Conservation (phyloP, 2,113 vertebrate species). For the Ramphastos sulfuratus region DNA sequence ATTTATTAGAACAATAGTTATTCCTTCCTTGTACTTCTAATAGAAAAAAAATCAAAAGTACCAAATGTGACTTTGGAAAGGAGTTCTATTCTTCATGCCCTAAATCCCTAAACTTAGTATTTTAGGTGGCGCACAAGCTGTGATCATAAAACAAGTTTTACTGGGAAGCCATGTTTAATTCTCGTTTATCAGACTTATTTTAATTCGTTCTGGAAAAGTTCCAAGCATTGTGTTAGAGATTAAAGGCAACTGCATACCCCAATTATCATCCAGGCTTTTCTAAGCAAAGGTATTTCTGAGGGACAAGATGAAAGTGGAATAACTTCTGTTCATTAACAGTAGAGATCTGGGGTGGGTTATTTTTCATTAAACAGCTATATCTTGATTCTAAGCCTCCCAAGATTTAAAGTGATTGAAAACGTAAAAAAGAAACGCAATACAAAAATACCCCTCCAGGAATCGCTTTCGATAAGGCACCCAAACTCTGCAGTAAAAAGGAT, state of each 20-base stretch:
- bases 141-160: conserved; percentile 76
- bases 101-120: conserved; percentile 51
- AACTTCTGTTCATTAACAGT: conserved; percentile 73
- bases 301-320: conserved; percentile 76
- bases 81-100: conserved; percentile 44
- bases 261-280: conserved; percentile 75
- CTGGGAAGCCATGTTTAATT: conserved; percentile 72
- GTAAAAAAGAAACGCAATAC: conserved; percentile 15
- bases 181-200: conserved; percentile 76
- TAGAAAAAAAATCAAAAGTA: neutral
- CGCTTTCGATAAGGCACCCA: neutral
- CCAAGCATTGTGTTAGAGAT: conserved; percentile 74
- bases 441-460: conserved; percentile 29
- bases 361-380: neutral
- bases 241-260: conserved; percentile 73
- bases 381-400: neutral
- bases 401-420: neutral
- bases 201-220: conserved; percentile 76
- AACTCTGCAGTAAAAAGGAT: conserved; percentile 11
- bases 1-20: neutral
- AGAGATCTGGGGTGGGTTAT: conserved; percentile 18
- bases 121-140: conserved; percentile 72
- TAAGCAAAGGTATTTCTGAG: conserved; percentile 74
- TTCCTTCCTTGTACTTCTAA: neutral
- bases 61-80: conserved; percentile 37